phyloP scores from a whole-genome alignment of 2,888 invertebrate species.

The Gryllus longicercus region DNA sequence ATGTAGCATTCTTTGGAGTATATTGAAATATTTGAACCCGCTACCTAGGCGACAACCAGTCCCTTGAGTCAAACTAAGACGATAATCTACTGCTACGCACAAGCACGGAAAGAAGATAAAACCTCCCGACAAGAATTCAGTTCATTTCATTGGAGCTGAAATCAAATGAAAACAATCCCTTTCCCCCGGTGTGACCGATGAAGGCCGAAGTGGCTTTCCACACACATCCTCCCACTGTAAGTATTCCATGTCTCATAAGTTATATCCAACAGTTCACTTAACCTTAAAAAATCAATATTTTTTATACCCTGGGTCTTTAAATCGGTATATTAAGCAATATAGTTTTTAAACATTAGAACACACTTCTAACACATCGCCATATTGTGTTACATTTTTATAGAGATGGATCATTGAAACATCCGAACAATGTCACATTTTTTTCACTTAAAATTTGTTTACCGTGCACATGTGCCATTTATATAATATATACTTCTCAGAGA shows the following conservation, averaged over 20 bases:
- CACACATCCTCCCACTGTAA: neutral
- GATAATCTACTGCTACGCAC: too few relatives aligned
- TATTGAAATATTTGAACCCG: neutral
- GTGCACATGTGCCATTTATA: constrained; percentile 28
- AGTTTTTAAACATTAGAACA: constrained; percentile 4
- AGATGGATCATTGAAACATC: constrained; percentile 10
- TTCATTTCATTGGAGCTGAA: neutral
- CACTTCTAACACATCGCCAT: constrained; percentile 8
- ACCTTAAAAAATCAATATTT: neutral
- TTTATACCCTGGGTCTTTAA: neutral
- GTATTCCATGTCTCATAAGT: constrained; percentile 17
- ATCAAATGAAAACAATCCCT: constrained; percentile 9
- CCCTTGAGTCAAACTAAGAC: too few relatives aligned
- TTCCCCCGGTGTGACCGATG: neutral
- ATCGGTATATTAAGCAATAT: constrained; percentile 1
- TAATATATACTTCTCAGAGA: constrained; percentile 17
- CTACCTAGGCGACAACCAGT: neutral
- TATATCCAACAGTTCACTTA: constrained; percentile 17
- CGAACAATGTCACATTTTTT: constrained; percentile 12
- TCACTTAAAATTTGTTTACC: constrained; percentile 17
- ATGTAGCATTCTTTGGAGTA: neutral
- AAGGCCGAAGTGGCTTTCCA: neutral
- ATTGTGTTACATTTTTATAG: constrained; percentile 10
- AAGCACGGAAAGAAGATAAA: too few relatives aligned
- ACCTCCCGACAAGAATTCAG: too few relatives aligned